These are phyloP conservation scores for Drosophila siamana DNA, from an alignment of 2,888 invertebrate species.

Conservation along the genomic window DNA sequence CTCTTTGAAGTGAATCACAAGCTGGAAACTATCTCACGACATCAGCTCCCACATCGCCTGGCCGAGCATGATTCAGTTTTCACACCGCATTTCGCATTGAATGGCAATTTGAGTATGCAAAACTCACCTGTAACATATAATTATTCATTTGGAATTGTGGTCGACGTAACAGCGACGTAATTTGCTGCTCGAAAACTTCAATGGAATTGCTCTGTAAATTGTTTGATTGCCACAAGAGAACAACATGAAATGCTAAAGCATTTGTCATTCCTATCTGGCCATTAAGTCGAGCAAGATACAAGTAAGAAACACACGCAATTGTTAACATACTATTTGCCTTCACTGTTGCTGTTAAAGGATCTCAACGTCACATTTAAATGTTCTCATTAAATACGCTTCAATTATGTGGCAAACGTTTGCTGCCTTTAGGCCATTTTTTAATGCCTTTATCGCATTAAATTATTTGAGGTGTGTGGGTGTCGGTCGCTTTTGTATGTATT, in stretches of 20 bases:
- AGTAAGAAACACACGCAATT: constrained; percentile 12
- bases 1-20: constrained; percentile 16
- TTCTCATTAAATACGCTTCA: constrained; percentile 21
- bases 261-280: constrained; percentile 18
- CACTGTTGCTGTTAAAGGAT: not conserved
- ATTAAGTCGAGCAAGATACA: constrained; percentile 10
- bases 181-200: constrained; percentile 21
- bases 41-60: constrained; percentile 6
- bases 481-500: not conserved
- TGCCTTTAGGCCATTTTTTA: not conserved
- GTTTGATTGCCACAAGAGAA: constrained; percentile 36
- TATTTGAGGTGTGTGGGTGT: constrained; percentile 3
- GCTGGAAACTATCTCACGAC: constrained; percentile 9
- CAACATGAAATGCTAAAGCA: constrained; percentile 11
- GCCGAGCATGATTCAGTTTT: constrained; percentile 17
- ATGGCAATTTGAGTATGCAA: constrained; percentile 10
- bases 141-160: constrained; percentile 20
- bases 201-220: constrained; percentile 16
- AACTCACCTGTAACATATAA: constrained; percentile 16
- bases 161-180: constrained; percentile 5
- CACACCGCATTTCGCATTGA: constrained; percentile 10
- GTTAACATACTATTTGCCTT: not conserved
- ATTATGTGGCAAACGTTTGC: constrained; percentile 15
- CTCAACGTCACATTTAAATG: constrained; percentile 18
- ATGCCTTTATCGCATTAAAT: constrained; percentile 2